Base-by-base conservation (phyloP, 2,888 invertebrate genomes). In the Drosophila mettleri region DNA sequence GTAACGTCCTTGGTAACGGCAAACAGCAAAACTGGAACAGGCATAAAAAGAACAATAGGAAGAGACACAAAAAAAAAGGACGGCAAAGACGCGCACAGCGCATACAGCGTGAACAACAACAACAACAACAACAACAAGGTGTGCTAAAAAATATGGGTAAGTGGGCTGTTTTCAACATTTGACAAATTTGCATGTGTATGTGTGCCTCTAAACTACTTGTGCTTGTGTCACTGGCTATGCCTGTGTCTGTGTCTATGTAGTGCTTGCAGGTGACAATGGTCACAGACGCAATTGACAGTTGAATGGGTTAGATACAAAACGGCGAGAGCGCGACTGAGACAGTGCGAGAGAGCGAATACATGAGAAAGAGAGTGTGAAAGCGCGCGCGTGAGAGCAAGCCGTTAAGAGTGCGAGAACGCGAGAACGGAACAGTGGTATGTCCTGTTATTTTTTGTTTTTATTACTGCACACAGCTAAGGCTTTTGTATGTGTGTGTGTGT, bases 91-190 rank as follows among this genome's bases (percentile, higher is more conserved):
- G 46, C 54, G 31, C 43, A 49, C 31, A 53, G 65, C 49, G 48
- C 57, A 57, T 43, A 71, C 58, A 64, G 64, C 61, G 38, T 51
- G 41, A 10, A 52, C 45, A 67, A 75, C 69, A n/a, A n/a, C n/a
- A n/a, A n/a, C n/a, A n/a, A n/a, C n/a, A n/a, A 46, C 51, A 71
- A 70, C 69, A 14, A 14, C 43, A 43, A 65, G 86, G 79, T 82
- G 88, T 79, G 79, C 83, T 69, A 52, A 59, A 74, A 80, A 88
- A 83, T 80, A 83, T 83, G 83, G 83, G 83, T 83, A 83, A 83
- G 83, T 83, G 69, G 74, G 80, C 62, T 76, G 70, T 63, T 74
- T 79, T 62, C 45, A 29, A 57, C 53, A 60, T 85, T 74, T 64
- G 52, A 65, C 62, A 62, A 69, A 79, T 74, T 69, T 78, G 57